Percentiles rank a stretch among this genome's conserved stretches.
Evolutionary conservation across 2,113 vertebrate genomes (phyloP).

Genomic region (Cryptomyrus ogoouensis): DNA sequence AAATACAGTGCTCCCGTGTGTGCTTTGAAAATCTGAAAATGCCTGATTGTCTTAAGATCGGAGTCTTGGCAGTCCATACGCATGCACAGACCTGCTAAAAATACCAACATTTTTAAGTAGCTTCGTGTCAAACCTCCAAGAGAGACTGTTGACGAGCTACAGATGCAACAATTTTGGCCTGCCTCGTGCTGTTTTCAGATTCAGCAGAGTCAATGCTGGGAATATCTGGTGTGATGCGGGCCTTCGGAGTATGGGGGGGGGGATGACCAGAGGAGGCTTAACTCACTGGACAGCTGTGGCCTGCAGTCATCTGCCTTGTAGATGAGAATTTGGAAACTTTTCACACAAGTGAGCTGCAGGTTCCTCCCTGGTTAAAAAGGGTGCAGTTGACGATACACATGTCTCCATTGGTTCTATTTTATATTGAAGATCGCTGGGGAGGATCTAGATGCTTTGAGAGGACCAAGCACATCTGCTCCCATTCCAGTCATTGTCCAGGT

Average conservation of each 20-base stretch:
- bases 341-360: background rate
- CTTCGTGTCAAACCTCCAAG: background rate
- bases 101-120: background rate
- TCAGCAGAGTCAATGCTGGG: slow-evolving; percentile 58
- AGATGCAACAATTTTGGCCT: background rate
- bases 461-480: slow-evolving; percentile 57
- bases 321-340: slow-evolving; percentile 43
- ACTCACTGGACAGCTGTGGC: slow-evolving; percentile 62
- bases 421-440: slow-evolving; percentile 58
- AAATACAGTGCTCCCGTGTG: background rate
- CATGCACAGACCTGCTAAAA: background rate
- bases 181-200: slow-evolving; percentile 37
- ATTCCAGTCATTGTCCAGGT: slow-evolving; percentile 63
- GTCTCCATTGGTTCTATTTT: background rate
- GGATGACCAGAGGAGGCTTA: slow-evolving; percentile 29
- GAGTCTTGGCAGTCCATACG: background rate
- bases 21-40: background rate
- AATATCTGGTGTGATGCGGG: background rate
- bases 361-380: background rate
- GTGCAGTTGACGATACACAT: background rate
- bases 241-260: slow-evolving; percentile 21
- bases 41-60: background rate
- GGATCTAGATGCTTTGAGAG: slow-evolving; percentile 63
- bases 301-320: slow-evolving; percentile 55
- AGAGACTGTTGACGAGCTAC: background rate